A percentile compares a stretch with the other conserved stretches of the same genome.
Conservation (phyloP, 1,140 invertebrate genomes). For the Sycophaga agraensis region DNA sequence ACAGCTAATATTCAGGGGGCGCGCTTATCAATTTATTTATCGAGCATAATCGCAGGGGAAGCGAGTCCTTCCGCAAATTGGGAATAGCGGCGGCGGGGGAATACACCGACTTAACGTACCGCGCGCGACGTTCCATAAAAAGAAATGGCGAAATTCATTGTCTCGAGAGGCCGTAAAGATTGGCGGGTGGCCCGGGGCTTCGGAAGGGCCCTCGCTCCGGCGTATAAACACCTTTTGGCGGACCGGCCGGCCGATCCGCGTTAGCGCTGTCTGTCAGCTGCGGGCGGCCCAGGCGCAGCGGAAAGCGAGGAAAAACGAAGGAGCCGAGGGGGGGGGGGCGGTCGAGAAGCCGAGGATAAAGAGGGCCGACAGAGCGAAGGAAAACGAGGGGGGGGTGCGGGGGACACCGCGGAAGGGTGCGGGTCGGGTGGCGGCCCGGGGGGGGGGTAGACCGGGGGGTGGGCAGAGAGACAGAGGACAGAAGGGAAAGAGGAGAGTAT, state of each 20-base stretch:
- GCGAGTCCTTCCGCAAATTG: no score
- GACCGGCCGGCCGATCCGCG: no score
- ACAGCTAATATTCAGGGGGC: no score
- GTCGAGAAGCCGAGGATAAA: background rate
- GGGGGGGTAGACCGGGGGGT: constrained; percentile 1
- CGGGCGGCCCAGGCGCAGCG: background rate
- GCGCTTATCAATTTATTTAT: no score
- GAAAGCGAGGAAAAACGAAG: background rate
- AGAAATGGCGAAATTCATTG: constrained; percentile 20
- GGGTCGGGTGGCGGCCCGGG: background rate
- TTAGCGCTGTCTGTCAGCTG: no score
- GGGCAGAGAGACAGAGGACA: constrained; percentile 13
- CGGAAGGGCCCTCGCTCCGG: no score
- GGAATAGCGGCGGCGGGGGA: no score
- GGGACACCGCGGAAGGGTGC: constrained; percentile 5
- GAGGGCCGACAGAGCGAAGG: background rate
- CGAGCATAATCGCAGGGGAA: no score
- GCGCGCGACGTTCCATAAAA: no score
- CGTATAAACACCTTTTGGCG: background rate
- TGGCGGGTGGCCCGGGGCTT: no score
- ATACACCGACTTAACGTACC: no score
- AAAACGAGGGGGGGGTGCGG: constrained; percentile 2
- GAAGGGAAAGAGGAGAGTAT: constrained; percentile 42
- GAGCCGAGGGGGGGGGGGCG: background rate
- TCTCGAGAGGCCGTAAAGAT: constrained; percentile 25